These are phyloP conservation scores for Echiichthys vipera DNA, from an alignment of 2,797 vertebrate species.

Conservation along the genomic window DNA sequence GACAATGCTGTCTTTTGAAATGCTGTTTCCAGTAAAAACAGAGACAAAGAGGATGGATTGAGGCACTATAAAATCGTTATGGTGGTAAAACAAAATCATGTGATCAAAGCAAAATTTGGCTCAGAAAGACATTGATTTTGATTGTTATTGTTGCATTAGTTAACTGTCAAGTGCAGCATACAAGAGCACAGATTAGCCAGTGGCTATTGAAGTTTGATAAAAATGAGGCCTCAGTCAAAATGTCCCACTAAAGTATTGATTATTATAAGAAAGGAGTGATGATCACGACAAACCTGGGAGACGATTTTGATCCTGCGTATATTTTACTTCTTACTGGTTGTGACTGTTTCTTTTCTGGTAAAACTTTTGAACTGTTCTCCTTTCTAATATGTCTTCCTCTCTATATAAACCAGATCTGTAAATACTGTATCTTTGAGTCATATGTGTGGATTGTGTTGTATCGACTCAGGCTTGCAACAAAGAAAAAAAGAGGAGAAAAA, in stretches of 20 bases:
- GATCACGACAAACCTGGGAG: constrained; percentile 31
- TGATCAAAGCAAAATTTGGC: neutral
- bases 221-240: constrained; percentile 6
- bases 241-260: neutral
- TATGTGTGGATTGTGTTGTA: constrained; percentile 83
- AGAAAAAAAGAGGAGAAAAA: constrained; percentile 46
- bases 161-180: constrained; percentile 10
- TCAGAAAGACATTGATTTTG: constrained; percentile 5
- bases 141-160: constrained; percentile 6
- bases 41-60: neutral
- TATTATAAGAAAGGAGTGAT: constrained; percentile 10
- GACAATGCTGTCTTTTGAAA: neutral
- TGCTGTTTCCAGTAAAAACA: neutral
- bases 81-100: neutral
- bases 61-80: neutral
- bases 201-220: constrained; percentile 1
- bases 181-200: neutral
- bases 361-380: constrained; percentile 65
- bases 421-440: constrained; percentile 77
- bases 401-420: constrained; percentile 78
- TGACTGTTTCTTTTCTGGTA: constrained; percentile 75
- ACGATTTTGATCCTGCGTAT: constrained; percentile 35
- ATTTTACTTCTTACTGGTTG: constrained; percentile 63
- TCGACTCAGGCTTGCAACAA: constrained; percentile 81
- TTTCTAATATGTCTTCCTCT: constrained; percentile 82